Base-by-base conservation (phyloP, 2,888 invertebrate species). In the Campoplex nolae region DNA sequence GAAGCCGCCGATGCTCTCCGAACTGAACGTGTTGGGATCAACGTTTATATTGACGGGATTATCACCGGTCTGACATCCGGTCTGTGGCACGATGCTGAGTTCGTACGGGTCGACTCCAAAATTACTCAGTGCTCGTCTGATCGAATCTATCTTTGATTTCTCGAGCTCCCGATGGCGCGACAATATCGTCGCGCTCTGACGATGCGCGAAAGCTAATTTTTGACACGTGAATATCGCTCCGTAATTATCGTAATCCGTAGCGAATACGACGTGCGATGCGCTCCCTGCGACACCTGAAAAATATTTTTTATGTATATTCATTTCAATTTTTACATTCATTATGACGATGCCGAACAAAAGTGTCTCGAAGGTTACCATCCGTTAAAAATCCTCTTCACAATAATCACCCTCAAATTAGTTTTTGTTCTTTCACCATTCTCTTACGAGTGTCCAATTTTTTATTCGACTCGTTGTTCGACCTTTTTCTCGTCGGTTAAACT, bases 141-240 rank as follows among this genome's bases (percentile, higher is more conserved):
- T 94, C 96, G 97, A 97, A 89, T 97, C 97, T 9, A 97, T 90
- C 88, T 95, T 97, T 74, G 96, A 95, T 92, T 96, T 97, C 89
- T 97, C 98, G 74, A 97, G 95, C 56, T 96, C 97, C 89, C 96
- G 96, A 28, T 95, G 96, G 76, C 97, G 96, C 0, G 97, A 97
- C n/a, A 97, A 95, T 88, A 98, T 97, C 77, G 97, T 97, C 0
- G 97, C 97, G 0, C 97, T 97, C 87, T 97, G 96, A 4, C 97
- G 95, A 93, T 98, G 97, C 0, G 97, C 97, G 90, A 97, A 97
- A 0, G 96, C 95, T 18, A 98, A 92, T 91, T 96, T 97, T 94
- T 98, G 97, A 91, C 98, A 98, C 0, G 97, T 97, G 94, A 97
- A 98, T 75, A 98, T 95, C 0, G 96, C 97, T 0, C 97, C 97